Evolutionary conservation across 1,140 invertebrate species (phyloP), one percentile per base, ranked within the genome.

Genomic region (Atta texana): DNA sequence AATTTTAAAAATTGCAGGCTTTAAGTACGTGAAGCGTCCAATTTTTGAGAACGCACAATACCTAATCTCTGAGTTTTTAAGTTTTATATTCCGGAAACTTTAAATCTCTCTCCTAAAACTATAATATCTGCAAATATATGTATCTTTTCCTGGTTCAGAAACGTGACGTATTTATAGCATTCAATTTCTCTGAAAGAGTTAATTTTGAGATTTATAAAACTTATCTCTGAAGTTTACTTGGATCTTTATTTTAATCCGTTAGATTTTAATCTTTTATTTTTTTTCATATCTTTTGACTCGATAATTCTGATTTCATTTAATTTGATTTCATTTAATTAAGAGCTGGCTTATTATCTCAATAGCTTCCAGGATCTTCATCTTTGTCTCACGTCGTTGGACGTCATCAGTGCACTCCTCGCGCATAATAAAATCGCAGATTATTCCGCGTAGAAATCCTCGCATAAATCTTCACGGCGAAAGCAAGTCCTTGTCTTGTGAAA

Each of bases 401-500:
- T 34, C 14, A 2, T 28, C 39, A 49, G 44, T 18, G n/a, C n/a
- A 31, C 49, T 1, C 3, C 12, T 24, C 21, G n/a, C 14, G 51
- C 78, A 55, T 28, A 71, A 31, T 74, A 61, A 82, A 74, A 82
- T 82, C 80, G 39, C 53, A 31, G 39, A 49, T 84, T 84, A 84
- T 84, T 72, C 68, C 39, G 14, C n/a, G 69, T 28, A 10, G 1
- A 75, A 74, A 84, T 74, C 28, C 2, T 24, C 14, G 24, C 39
- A 81, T 71, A 63, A 74, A 74, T 84, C 28, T 21, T 74, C 39
- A 51, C 8, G n/a, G 18, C 18, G 69, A 34, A 39, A 24, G 69
- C n/a, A 74, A 63, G 44, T 61, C 31, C 31, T 53, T 24, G 49
- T 57, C 49, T 69, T 55, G 12, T 3, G 69, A 74, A 84, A 84